Base-by-base conservation (phyloP, 2,888 invertebrate genomes). In the Ectemnius continuus region DNA sequence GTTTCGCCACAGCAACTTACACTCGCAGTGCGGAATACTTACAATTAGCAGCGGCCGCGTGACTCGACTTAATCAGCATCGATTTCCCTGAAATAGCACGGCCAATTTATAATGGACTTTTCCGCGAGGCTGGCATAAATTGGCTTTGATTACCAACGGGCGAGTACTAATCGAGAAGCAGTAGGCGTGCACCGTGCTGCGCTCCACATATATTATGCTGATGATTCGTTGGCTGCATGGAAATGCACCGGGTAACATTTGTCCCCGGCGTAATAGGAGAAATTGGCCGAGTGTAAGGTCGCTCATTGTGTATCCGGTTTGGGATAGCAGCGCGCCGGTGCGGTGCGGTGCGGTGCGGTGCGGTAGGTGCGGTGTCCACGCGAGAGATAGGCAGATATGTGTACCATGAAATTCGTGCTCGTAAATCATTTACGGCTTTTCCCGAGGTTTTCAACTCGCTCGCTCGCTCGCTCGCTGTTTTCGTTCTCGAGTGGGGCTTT, bases 391-490 rank as follows among this genome's bases (percentile, higher is more conserved):
- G 36, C 36, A 36, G 36, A 36, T 36, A 36, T 36, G 36, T 36
- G 36, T 36, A 36, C 36, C 62, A 45, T 59, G 66, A 48, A 77
- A 81, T 77, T 82, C 80, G 67, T 66, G 23, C 52, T 60, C 64
- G 77, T 80, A 73, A 68, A 73, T 69, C 72, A 71, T 77, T 70
- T 56, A 14, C 57, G 60, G 28, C 8, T 70, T 65, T 52, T 52
- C 66, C 69, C 61, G 3, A 8, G 36, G 36, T 36, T 36, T 11
- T 8, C 6, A 8, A 8, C 36, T 4, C 5, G 36, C 23, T 23
- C 23, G 36, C 36, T 4, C 5, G 36, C 23, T 23, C 23, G 23
- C 23, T 23, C 11, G 36, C 67, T 73, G 63, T 80, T 73, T 65
- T 64, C 67, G 67, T 71, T 72, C 61, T 66, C 70, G 56, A 64